Evolutionary conservation across 2,888 invertebrate species (phyloP), one percentile per base, ranked within the genome.

Genomic region (Acleris holmiana): DNA sequence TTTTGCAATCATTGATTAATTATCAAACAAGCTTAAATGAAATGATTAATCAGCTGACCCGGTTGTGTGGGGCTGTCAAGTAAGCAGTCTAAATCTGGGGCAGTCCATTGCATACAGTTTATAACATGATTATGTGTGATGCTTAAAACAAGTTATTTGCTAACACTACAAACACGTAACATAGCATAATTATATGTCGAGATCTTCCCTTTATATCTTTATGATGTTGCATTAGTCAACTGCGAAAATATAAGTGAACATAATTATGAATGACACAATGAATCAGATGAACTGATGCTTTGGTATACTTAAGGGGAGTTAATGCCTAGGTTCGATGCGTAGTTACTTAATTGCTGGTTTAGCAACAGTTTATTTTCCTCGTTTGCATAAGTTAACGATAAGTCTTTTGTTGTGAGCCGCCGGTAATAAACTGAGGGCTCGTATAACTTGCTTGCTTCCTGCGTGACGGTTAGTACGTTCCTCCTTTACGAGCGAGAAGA

Each of bases 31-130:
- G 83, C 79, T 72, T 78, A 75, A 69, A 72, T 76, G 73, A 80
- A 81, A 72, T 86, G 85, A 87, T 86, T 86, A 84, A 83, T 89
- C 84, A 88, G 85, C 81, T 84, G 88, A 81, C 91, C 89, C 72
- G 82, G 79, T 82, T 89, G 53, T 68, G 69, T 75, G 40, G 53
- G 74, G 77, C 72, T 86, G 90, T 86, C 83, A 79, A 83, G 85
- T 87, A 84, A 85, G 86, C 89, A 85, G 71, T 76, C 73, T 73
- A 76, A 76, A 89, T 84, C 83, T 87, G 85, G 91, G 85, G 73
- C 90, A 83, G 74, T 73, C 71, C 70, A 80, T 80, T 83, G 79
- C 77, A 77, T 70, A 73, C 69, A 71, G 44, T 57, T 67, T 65
- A 67, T 63, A 54, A 60, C 59, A 50, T 44, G 57, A 54, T 62